Percentiles rank a stretch among this genome's conserved stretches.
Evolutionary conservation across 1,140 invertebrate species (phyloP).

Genomic region (Apocrypta bakeri): DNA sequence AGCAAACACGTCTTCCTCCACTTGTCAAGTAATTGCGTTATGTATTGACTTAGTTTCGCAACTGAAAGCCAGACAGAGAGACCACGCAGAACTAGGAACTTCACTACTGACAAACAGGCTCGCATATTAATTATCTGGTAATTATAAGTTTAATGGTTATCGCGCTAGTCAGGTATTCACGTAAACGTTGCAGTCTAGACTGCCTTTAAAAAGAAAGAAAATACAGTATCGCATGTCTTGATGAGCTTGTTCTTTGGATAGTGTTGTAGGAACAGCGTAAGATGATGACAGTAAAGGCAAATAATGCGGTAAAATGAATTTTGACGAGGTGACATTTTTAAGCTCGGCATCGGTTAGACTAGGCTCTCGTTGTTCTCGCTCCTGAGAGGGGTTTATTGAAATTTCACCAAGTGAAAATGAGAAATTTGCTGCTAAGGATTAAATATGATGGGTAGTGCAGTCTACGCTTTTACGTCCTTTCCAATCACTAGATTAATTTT

Average conservation of each 20-base stretch:
- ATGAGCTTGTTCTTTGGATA: background rate
- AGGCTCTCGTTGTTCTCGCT: background rate
- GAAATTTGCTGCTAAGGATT: background rate
- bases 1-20: slow-evolving; percentile 55
- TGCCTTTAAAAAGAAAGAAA: background rate
- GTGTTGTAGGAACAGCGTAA: background rate
- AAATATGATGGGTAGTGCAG: background rate
- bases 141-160: slow-evolving; percentile 68
- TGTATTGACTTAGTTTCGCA: slow-evolving; percentile 69
- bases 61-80: slow-evolving; percentile 35
- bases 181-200: background rate
- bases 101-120: slow-evolving; percentile 52
- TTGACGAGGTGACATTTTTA: background rate
- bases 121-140: slow-evolving; percentile 72
- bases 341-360: background rate
- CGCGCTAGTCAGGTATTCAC: slow-evolving; percentile 16
- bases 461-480: background rate
- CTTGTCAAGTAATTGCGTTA: slow-evolving; percentile 70
- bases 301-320: background rate
- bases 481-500: background rate
- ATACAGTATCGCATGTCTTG: background rate
- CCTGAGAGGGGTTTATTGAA: background rate
- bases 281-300: background rate
- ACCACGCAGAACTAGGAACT: slow-evolving; percentile 18
- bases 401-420: background rate